These are phyloP conservation scores for Teleogryllus oceanicus DNA, from an alignment of 2,888 invertebrate genomes.

Conservation along the genomic window DNA sequence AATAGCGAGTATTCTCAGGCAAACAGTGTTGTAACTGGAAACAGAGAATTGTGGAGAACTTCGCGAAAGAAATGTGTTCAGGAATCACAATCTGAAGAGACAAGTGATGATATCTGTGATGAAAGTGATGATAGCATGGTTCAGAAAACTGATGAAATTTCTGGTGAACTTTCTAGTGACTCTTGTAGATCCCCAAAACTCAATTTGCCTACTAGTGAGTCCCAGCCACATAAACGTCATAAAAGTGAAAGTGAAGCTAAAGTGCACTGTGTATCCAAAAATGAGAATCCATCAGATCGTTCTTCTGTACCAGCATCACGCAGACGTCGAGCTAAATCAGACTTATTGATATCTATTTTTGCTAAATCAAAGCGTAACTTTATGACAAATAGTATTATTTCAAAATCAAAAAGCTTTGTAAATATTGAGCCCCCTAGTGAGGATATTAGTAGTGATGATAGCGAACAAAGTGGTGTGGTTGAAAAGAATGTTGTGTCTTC, in stretches of 20 bases:
- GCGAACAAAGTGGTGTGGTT: neutral
- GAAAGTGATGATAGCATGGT: neutral
- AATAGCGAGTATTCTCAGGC: no score
- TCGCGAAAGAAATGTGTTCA: no score
- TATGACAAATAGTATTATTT: conserved; percentile 1
- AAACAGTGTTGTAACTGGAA: no score
- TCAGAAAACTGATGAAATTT: no score
- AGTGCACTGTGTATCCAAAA: neutral
- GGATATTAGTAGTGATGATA: conserved; percentile 18
- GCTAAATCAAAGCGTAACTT: conserved; percentile 28
- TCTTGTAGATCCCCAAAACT: neutral
- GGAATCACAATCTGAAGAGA: no score
- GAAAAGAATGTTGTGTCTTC: conserved; percentile 7
- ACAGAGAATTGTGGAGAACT: no score
- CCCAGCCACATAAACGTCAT: neutral
- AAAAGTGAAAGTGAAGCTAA: neutral
- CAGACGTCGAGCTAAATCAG: conserved; percentile 26
- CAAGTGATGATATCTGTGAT: neutral
- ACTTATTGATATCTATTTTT: conserved; percentile 30
- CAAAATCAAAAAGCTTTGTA: neutral
- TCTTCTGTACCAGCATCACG: neutral
- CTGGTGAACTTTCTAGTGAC: neutral
- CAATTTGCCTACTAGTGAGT: neutral
- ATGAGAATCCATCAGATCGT: neutral
- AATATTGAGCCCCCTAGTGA: neutral